These are phyloP conservation scores for Bos indicus DNA, from an alignment of 2,113 vertebrate genomes.

Conservation along the genomic window DNA sequence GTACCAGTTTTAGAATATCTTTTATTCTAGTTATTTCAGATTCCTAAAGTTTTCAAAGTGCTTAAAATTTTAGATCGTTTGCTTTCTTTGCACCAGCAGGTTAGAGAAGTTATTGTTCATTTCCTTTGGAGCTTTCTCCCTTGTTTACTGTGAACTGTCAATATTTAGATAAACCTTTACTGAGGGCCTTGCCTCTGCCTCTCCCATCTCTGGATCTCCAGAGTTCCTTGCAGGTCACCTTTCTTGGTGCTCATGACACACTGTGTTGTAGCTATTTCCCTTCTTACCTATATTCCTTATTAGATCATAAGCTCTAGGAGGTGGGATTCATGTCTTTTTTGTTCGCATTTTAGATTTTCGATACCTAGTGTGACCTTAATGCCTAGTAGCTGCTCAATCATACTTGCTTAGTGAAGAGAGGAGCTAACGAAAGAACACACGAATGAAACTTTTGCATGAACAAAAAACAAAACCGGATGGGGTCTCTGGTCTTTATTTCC, in stretches of 20 bases:
- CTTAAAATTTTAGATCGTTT: background rate
- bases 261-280: background rate
- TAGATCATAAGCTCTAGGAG: background rate
- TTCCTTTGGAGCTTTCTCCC: constrained; percentile 6
- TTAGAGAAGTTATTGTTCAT: background rate
- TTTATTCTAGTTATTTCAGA: constrained; percentile 8
- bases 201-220: background rate
- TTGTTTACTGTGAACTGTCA: background rate
- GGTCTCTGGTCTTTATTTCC: background rate
- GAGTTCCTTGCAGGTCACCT: background rate
- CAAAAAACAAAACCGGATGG: background rate
- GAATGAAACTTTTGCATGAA: background rate
- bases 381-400: background rate
- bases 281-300: background rate
- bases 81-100: background rate
- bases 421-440: background rate
- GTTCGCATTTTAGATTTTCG: background rate
- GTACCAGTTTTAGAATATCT: background rate
- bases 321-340: background rate
- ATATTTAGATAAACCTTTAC: background rate
- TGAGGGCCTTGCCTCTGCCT: background rate
- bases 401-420: background rate
- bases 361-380: background rate
- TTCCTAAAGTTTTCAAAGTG: background rate
- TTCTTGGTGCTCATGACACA: background rate